phyloP scores from a whole-genome alignment of 1,140 invertebrate species.

The Plectrocnemia conspersa region DNA sequence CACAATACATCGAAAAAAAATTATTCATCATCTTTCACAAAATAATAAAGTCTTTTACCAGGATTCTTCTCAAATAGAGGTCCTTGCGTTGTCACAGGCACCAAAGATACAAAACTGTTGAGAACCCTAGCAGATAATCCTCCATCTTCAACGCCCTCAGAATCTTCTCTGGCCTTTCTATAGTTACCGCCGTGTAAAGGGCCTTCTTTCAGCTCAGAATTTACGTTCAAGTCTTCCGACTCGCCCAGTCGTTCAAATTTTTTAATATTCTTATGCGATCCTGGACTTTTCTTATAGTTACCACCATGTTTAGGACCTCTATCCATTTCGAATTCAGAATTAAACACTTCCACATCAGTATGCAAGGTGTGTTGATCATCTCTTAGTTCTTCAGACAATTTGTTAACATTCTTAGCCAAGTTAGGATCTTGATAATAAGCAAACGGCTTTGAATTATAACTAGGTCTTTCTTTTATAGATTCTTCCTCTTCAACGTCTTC shows the following conservation, averaged over 20 bases:
- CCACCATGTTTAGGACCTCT: constrained; percentile 45
- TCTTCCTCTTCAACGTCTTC: constrained; percentile 43
- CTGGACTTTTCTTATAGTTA: constrained; percentile 41
- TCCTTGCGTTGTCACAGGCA: constrained; percentile 7
- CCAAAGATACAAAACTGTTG: constrained; percentile 27
- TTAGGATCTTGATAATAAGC: constrained; percentile 46
- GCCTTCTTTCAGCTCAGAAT: neutral
- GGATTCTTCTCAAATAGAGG: constrained; percentile 31
- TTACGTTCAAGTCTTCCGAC: constrained; percentile 17
- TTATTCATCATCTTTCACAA: constrained; percentile 14
- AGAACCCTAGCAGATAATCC: constrained; percentile 29
- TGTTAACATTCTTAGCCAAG: constrained; percentile 46
- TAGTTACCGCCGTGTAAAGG: constrained; percentile 22
- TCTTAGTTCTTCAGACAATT: constrained; percentile 34
- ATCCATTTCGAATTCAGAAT: constrained; percentile 40
- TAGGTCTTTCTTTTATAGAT: constrained; percentile 42
- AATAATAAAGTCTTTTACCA: constrained; percentile 32
- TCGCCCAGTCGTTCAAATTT: constrained; percentile 1
- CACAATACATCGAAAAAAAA: too few relatives aligned
- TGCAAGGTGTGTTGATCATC: constrained; percentile 19
- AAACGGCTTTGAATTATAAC: constrained; percentile 39
- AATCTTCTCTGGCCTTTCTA: constrained; percentile 14
- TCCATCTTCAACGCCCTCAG: constrained; percentile 9
- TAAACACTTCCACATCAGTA: constrained; percentile 46
- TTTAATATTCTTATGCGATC: constrained; percentile 7